Conservation (phyloP, 2,797 vertebrate genomes). For the Ctenopoma kingsleyae region DNA sequence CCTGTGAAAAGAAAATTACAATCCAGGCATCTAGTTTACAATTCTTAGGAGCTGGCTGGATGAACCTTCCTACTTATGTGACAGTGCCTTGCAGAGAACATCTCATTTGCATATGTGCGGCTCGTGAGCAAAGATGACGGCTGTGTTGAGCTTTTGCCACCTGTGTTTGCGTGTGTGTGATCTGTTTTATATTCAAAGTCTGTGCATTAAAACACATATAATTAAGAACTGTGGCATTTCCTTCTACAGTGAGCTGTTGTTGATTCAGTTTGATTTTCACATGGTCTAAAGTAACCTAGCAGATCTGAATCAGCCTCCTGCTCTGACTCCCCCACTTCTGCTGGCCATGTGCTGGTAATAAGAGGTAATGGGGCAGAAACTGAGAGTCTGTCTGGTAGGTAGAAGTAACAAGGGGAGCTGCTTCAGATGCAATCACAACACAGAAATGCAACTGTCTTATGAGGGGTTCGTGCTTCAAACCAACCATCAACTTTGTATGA, state of each 20-base stretch:
- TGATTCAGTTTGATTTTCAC: slow-evolving; percentile 20
- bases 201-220: slow-evolving; percentile 38
- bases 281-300: slow-evolving; percentile 23
- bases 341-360: slow-evolving; percentile 56
- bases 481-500: neutral
- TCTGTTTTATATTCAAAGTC: slow-evolving; percentile 54
- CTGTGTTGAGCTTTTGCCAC: slow-evolving; percentile 60
- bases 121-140: slow-evolving; percentile 52
- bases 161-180: slow-evolving; percentile 59
- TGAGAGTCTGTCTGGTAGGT: slow-evolving; percentile 56
- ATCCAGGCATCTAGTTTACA: slow-evolving; percentile 78
- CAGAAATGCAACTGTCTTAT: slow-evolving; percentile 2
- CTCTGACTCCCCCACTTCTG: slow-evolving; percentile 12
- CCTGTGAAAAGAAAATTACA: slow-evolving; percentile 76
- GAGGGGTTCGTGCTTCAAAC: slow-evolving; percentile 3
- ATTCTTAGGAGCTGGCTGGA: slow-evolving; percentile 60
- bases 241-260: slow-evolving; percentile 3
- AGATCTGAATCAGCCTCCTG: slow-evolving; percentile 28
- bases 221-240: slow-evolving; percentile 6
- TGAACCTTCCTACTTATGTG: slow-evolving; percentile 50
- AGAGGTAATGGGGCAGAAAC: slow-evolving; percentile 75
- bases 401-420: slow-evolving; percentile 36
- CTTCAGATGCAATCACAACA: slow-evolving; percentile 41
- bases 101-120: slow-evolving; percentile 23
- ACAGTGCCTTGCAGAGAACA: slow-evolving; percentile 29